Base-by-base conservation (phyloP, 2,888 invertebrate genomes). In the Chrysolina haemoptera region DNA sequence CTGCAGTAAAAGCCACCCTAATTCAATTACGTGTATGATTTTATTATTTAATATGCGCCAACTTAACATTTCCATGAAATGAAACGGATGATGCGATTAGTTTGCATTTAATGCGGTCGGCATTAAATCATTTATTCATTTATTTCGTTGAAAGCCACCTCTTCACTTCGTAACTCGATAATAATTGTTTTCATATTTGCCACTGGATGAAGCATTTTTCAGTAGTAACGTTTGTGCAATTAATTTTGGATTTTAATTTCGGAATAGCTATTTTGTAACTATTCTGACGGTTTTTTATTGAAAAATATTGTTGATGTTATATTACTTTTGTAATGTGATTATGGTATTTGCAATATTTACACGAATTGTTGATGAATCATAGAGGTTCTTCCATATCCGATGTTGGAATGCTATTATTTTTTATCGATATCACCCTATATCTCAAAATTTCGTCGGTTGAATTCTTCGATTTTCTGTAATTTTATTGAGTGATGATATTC, bases 11-110 rank as follows among this genome's bases (percentile, higher is more conserved):
- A 71, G 71, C 71, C 46, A 71, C 70, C 70, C 79, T 84, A 83
- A 84, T 84, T 84, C 80, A 84, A 85, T 84, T 84, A 84, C 78
- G 73, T 79, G 79, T 81, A 79, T 81, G 80, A 83, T 84, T 84
- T 84, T 83, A 81, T 83, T 81, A 81, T 82, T 83, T 80, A 81
- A 82, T 80, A 81, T 80, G 76, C 77, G 77, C 78, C 75, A 74
- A 72, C 74, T 71, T 76, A 71, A 68, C 71, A 74, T 79, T 77
- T 73, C 63, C 59, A 64, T 43, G 69, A 75, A 74, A 73, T 69
- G 71, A 71, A 73, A 73, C 70, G 75, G 71, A 75, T 75, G 70
- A 76, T 75, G 70, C 70, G 73, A 72, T 76, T 77, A 71, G 68
- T 65, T 75, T 68, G 68, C 72, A 55, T 75, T 75, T 75, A 75